Evolutionary conservation across 2,888 invertebrate species (phyloP), one percentile per base, ranked within the genome.

Genomic region (Osedax frankpressi): DNA sequence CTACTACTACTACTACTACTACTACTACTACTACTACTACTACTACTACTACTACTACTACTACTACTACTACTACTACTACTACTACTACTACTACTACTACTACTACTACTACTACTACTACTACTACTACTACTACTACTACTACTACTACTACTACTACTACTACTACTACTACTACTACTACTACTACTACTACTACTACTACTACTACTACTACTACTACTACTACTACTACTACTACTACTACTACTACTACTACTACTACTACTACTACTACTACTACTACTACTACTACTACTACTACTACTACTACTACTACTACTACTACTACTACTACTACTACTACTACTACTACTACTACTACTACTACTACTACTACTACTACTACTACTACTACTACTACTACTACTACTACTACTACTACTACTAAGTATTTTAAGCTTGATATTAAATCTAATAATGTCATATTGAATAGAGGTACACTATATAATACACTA

Each of bases 231-330:
- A 70, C 70, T 70, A 70, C 70, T 70, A 70, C 70, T 70, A 70
- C 70, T 70, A 70, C 70, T 70, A 70, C 70, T 70, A 28, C 70
- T 28, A 70, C 70, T 70, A 70, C 70, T 70, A 70, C 70, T 70
- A 70, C 70, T 70, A 70, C 70, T 70, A 70, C 70, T 70, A 70
- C 70, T 70, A 70, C 70, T 70, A 70, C 70, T 70, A 70, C 70
- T 70, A 70, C 70, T 70, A 70, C 28, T 70, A 70, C 70, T 70
- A 70, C 70, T 70, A 70, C 70, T 70, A 70, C 70, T 70, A 70
- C 70, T 70, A 70, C 70, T 70, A 70, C 70, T 70, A 70, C 70
- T 70, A 70, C 70, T 70, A 70, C 70, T 70, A 70, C 70, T 70
- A 70, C 70, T 70, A 70, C 70, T 70, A 70, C 70, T 70, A 70